phyloP scores from a whole-genome alignment of 1,140 invertebrate species.

The Drosophila lowei region DNA sequence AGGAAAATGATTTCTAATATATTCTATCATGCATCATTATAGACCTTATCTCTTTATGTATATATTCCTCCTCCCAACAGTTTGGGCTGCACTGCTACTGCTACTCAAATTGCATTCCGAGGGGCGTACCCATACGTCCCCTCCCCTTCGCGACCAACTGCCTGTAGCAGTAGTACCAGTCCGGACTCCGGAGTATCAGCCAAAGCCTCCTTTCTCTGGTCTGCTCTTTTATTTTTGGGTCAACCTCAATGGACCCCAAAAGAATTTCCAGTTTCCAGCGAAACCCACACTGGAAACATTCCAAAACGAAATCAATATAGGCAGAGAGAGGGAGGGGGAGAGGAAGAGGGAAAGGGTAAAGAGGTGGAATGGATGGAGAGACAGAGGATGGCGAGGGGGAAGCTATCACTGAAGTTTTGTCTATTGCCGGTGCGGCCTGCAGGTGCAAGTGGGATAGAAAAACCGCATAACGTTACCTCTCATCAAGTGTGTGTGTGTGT shows the following conservation, averaged over 20 bases:
- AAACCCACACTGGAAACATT: slow-evolving; percentile 17
- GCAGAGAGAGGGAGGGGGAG: slow-evolving; percentile 8
- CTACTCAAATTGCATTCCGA: slow-evolving; percentile 7
- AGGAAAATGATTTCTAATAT: too few species aligned
- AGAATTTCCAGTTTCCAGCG: slow-evolving; percentile 74
- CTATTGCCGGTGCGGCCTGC: slow-evolving; percentile 15
- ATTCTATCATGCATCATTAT: not conserved
- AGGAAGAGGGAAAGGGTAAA: not conserved
- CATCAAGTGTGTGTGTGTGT: too few species aligned
- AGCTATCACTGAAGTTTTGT: slow-evolving; percentile 36
- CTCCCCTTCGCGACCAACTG: slow-evolving; percentile 4
- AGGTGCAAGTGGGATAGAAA: slow-evolving; percentile 13
- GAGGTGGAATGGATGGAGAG: not conserved
- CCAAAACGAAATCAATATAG: slow-evolving; percentile 69
- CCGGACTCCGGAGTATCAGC: not conserved
- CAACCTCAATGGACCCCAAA: slow-evolving; percentile 47
- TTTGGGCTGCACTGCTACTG: slow-evolving; percentile 35
- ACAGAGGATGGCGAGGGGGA: slow-evolving; percentile 21
- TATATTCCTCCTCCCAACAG: slow-evolving; percentile 9
- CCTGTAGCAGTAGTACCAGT: slow-evolving; percentile 5
- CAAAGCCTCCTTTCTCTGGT: slow-evolving; percentile 2
- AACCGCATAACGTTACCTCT: too few species aligned
- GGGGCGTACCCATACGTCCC: slow-evolving; percentile 35
- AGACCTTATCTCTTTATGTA: slow-evolving; percentile 18
- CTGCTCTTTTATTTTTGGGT: slow-evolving; percentile 67